Evolutionary conservation across 2,797 vertebrate species (phyloP).

Genomic region (Peromyscus nudipes): DNA sequence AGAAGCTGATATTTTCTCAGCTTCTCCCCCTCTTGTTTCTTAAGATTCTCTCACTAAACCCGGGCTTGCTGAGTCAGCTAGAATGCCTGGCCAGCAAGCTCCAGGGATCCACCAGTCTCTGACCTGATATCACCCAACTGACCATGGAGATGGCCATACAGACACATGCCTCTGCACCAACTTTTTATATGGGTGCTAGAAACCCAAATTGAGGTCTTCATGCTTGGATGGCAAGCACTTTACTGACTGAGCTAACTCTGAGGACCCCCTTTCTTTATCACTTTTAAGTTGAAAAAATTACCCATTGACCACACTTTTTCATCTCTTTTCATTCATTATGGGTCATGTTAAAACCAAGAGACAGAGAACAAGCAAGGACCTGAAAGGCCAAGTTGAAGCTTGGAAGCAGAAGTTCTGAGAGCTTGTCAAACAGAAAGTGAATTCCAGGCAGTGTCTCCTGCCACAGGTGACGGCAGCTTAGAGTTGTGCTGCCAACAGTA

Average conservation of each 20-base stretch:
- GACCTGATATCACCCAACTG: too few relatives aligned
- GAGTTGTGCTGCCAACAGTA: not conserved
- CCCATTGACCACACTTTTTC: not conserved
- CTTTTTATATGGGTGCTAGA: not conserved
- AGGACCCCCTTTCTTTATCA: not conserved
- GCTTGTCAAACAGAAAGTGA: not conserved
- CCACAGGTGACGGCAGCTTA: not conserved
- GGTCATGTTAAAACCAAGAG: not conserved
- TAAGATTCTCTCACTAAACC: not conserved
- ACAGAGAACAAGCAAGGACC: not conserved
- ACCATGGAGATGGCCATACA: too few relatives aligned
- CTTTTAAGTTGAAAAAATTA: constrained; percentile 25
- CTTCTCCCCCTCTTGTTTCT: not conserved
- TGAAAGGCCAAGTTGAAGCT: not conserved
- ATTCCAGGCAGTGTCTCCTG: not conserved
- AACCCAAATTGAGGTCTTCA: not conserved
- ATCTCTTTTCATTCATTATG: not conserved
- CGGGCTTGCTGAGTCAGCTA: not conserved
- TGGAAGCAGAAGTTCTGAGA: not conserved
- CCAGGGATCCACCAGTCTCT: not conserved
- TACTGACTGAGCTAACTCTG: not conserved
- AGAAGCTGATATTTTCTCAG: not conserved
- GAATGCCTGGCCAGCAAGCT: not conserved
- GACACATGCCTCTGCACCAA: not conserved
- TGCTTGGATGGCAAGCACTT: too few relatives aligned